phyloP scores from a whole-genome alignment of 2,113 vertebrate genomes.

The Danio rerio region DNA sequence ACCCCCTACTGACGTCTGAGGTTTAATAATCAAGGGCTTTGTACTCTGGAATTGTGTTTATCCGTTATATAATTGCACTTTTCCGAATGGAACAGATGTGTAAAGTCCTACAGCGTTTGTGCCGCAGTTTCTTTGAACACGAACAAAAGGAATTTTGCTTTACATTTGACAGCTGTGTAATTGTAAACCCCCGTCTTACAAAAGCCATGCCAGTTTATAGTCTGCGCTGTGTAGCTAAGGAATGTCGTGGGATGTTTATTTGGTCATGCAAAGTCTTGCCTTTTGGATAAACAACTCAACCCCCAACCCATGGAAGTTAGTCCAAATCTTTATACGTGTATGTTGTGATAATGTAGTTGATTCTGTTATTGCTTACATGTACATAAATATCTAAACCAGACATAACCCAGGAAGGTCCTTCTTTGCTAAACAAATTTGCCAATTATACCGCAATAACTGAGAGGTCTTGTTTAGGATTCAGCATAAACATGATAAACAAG shows the following conservation, averaged over 20 bases:
- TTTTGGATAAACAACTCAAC: background rate
- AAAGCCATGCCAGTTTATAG: conserved; percentile 59
- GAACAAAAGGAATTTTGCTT: conserved; percentile 40
- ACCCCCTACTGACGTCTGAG: background rate
- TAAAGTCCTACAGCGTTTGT: background rate
- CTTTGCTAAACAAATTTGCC: conserved; percentile 23
- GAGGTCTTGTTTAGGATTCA: conserved; percentile 7
- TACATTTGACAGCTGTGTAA: conserved; percentile 61
- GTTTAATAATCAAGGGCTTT: conserved; percentile 24
- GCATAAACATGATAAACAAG: background rate
- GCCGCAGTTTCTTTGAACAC: background rate
- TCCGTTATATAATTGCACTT: background rate
- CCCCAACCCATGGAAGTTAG: background rate
- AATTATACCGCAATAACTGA: background rate
- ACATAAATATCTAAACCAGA: background rate
- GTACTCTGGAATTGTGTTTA: background rate
- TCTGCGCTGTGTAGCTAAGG: conserved; percentile 41
- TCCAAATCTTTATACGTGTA: background rate
- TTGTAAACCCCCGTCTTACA: conserved; percentile 48
- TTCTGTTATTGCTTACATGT: background rate
- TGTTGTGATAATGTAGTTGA: conserved; percentile 10
- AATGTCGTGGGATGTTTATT: conserved; percentile 29
- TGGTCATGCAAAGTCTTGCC: background rate
- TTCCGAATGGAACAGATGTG: conserved; percentile 13
- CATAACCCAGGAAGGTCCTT: background rate